phyloP scores from a whole-genome alignment of 2,888 invertebrate genomes.

The Sphecodes monilicornis region DNA sequence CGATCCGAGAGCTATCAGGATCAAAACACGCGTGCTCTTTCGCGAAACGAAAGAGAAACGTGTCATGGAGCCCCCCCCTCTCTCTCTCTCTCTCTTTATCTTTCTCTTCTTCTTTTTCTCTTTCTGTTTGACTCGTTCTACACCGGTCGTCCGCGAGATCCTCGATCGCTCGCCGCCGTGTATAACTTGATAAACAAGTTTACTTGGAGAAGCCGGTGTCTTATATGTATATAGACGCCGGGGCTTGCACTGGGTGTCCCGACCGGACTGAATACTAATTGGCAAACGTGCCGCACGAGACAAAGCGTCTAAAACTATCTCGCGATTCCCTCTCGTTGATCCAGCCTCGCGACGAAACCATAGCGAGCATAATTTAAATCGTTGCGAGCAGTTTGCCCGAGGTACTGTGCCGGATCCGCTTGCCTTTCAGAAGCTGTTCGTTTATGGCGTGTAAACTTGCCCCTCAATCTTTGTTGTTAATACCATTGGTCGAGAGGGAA shows the following conservation, averaged over 20 bases:
- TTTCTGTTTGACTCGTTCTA: conserved; percentile 29
- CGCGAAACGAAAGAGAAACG: conserved; percentile 30
- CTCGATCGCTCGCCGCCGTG: conserved; percentile 51
- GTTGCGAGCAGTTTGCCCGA: not conserved
- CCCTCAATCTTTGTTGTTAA: too few relatives aligned
- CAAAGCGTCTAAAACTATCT: conserved; percentile 46
- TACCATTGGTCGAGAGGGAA: not conserved
- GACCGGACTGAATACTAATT: conserved; percentile 68
- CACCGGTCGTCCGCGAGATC: conserved; percentile 55
- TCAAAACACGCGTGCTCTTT: conserved; percentile 1
- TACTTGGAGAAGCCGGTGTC: conserved; percentile 73
- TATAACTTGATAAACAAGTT: conserved; percentile 77
- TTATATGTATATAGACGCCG: conserved; percentile 50
- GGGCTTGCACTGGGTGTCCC: conserved; percentile 70
- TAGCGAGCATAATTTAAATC: conserved; percentile 27
- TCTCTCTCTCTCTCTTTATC: not conserved
- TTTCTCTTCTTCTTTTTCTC: not conserved
- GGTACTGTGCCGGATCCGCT: not conserved
- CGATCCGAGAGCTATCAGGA: conserved; percentile 8
- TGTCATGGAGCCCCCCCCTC: conserved; percentile 52
- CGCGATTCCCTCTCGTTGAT: conserved; percentile 18
- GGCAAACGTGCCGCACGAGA: conserved; percentile 58
- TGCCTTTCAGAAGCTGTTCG: conserved; percentile 5
- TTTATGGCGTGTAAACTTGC: conserved; percentile 14
- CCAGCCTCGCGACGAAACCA: conserved; percentile 9